phyloP scores from a whole-genome alignment of 2,113 vertebrate species.

The Apus apus region DNA sequence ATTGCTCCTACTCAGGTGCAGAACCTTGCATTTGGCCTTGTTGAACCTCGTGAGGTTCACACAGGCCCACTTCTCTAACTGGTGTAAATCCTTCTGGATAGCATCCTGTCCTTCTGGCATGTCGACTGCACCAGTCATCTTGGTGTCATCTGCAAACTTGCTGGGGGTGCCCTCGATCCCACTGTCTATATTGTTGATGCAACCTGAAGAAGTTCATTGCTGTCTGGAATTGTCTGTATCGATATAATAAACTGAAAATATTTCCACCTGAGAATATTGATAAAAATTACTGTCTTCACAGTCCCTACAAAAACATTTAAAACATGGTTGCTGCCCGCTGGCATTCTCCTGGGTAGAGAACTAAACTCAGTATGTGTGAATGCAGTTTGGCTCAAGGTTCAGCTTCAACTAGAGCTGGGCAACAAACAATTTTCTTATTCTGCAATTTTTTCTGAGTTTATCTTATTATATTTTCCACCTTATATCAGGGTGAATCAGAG shows the following conservation, averaged over 20 bases:
- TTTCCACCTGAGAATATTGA: background rate
- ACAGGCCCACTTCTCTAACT: no score
- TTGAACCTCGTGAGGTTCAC: no score
- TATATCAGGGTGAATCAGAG: background rate
- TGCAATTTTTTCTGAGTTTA: background rate
- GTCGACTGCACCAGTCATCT: no score
- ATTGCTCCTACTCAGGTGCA: no score
- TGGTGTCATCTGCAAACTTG: no score
- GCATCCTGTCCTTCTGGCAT: no score
- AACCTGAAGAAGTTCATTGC: background rate
- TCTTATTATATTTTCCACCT: background rate
- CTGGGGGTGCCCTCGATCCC: no score
- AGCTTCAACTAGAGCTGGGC: background rate
- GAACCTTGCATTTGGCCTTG: no score
- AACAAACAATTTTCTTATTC: background rate
- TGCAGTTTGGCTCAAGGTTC: background rate
- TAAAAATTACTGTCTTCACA: background rate
- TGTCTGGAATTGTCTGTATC: background rate
- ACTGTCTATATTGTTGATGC: no score
- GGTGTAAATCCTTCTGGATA: no score
- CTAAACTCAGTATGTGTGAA: background rate
- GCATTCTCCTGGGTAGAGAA: background rate
- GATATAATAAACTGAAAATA: background rate
- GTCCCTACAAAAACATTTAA: background rate
- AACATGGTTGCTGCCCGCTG: background rate